Conservation (phyloP, 1,140 invertebrate species). For the Acyrthosiphon pisum region DNA sequence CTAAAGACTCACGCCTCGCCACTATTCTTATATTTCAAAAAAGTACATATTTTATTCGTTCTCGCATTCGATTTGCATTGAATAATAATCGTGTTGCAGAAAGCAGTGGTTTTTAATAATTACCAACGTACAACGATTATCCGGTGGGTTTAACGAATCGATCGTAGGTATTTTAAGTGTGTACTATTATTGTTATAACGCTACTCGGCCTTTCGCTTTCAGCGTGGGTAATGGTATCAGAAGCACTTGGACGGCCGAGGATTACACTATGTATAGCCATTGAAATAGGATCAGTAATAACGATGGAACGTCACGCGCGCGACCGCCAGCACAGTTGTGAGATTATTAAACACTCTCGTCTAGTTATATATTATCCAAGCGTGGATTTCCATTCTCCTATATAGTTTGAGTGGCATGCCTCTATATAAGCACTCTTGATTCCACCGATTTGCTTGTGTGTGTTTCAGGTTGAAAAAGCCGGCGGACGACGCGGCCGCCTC, state of each 20-base stretch:
- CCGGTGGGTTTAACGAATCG: not conserved
- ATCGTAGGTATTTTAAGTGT: not conserved
- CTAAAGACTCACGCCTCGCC: too few relatives aligned
- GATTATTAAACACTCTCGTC: not conserved
- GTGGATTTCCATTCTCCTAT: not conserved
- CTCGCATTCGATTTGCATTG: not conserved
- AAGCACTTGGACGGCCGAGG: not conserved
- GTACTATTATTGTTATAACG: not conserved
- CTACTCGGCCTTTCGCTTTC: not conserved
- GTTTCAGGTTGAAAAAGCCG: slow-evolving; percentile 41
- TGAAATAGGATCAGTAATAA: not conserved
- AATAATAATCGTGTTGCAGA: not conserved
- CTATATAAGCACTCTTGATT: not conserved
- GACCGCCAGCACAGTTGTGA: not conserved
- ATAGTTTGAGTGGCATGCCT: not conserved
- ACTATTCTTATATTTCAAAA: too few relatives aligned
- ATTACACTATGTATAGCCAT: not conserved
- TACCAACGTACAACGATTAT: not conserved
- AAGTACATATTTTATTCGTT: not conserved
- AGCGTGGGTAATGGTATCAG: not conserved
- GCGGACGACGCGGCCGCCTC: slow-evolving; percentile 5
- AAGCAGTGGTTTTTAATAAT: not conserved
- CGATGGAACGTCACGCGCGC: not conserved
- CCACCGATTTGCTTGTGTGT: not conserved
- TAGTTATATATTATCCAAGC: not conserved